Evolutionary conservation across 2,113 vertebrate species (phyloP), one percentile per base, ranked within the genome.

Genomic region (Ptilorrhoa leucosticta): DNA sequence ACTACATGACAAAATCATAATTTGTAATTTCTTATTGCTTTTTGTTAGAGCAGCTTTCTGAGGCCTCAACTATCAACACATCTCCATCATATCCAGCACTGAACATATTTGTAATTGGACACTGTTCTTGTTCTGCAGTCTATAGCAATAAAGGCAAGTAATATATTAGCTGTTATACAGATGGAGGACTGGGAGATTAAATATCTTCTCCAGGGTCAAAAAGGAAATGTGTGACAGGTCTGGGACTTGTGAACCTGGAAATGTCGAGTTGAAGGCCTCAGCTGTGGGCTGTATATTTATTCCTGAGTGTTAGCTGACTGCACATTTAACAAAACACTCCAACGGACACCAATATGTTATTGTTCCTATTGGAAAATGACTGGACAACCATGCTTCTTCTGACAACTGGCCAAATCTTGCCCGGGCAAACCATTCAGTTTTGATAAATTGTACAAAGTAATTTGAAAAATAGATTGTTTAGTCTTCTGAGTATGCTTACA

Each of bases 211-310:
- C n/a, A 54, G 71, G 75, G 82, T 95, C 94, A 95, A 73, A 96
- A 91, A 94, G 87, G 82, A 90, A 91, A 87, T 63, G 75, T 93
- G 78, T 90, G 84, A 95, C 85, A 95, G 81, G 58, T 83, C 71
- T 94, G 90, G 87, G 75, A 95, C 92, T 93, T 96, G 93, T 94
- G 94, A 97, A 96, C 79, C 87, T 86, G 87, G 90, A 92, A 92
- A 88, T 40, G 39, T 63, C 0, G 0, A 94, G 79, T 78, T 93
- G 87, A 91, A 96, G 76, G 75, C 47, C 75, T 94, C 70, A 83
- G 71, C 90, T 93, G 78, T 68, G 68, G 64, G 71, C 39, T 88
- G 16, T 93, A 31, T 77, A 83, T 95, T 93, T 95, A 63, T 51
- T 85, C 47, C 71, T 88, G 87, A 95, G 93, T 83, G 71, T 93